Base-by-base conservation (phyloP, 2,797 vertebrate species). In the Chromobotia macracanthus region DNA sequence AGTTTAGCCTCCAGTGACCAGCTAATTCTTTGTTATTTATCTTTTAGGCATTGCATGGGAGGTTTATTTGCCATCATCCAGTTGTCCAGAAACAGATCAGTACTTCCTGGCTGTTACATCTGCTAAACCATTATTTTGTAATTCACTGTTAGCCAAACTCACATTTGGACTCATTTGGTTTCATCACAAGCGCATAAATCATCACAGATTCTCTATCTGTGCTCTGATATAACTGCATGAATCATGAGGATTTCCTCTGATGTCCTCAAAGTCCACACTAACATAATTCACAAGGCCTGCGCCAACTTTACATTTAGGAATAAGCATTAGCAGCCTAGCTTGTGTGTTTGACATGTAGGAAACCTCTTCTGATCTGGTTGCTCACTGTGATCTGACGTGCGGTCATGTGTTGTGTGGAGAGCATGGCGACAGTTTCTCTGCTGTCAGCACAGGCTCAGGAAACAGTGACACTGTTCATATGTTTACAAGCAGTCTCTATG, bases 401-500 rank as follows among this genome's bases (percentile, higher is more conserved):
- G 83, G 89, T 92, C 93, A 94, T 93, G 91, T 95, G 94, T 95
- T 94, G 91, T 93, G 91, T 86, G 91, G 92, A 94, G 91, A 92
- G 92, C 92, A 88, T 64, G 66, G 68, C 21, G 64, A 60, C 71
- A 61, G 38, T 87, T 80, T 90, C 94, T 91, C 93, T 94, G 93
- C 95, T 96, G 95, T 96, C 95, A 96, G 94, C 95, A 94, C 93
- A 91, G 92, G 93, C 93, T 95, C 94, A 95, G 94, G 94, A 96
- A 97, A 96, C 95, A 95, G 93, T 95, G 95, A 94, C 89, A 93
- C 93, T 81, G 88, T 95, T 96, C 93, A 93, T 94, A 94, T 95
- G 93, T 92, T 94, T 90, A 94, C 93, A 94, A 93, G 91, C 85
- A 88, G 92, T 92, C 92, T 95, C 90, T 94, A 94, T 94, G 93